Conservation (phyloP, 2,888 invertebrate species). For the Eremobia ochroleuca region DNA sequence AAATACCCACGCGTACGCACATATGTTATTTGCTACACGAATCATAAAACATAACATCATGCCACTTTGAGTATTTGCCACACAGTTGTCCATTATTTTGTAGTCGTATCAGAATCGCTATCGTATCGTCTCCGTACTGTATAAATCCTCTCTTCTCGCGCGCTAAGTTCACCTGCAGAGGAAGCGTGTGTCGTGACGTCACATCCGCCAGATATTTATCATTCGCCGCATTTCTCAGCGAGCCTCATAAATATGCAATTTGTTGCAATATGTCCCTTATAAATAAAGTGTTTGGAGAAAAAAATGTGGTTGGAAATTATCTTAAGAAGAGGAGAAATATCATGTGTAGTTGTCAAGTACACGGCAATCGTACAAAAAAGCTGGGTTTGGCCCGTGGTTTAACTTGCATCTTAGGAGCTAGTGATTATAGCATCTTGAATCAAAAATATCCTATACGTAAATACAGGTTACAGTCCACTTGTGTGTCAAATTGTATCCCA, state of each 20-base stretch:
- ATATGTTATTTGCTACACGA: too few relatives aligned
- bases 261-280: conserved; percentile 67
- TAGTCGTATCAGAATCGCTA: background rate
- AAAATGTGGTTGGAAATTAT: conserved; percentile 22
- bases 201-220: conserved; percentile 72
- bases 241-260: conserved; percentile 70
- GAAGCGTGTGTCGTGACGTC: conserved; percentile 68
- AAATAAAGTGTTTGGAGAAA: conserved; percentile 44
- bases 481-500: background rate
- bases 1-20: too few relatives aligned
- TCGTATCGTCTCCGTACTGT: conserved; percentile 37
- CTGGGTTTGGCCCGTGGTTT: background rate
- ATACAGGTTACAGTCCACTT: background rate
- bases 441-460: background rate
- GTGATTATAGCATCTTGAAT: background rate
- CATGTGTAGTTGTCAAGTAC: background rate
- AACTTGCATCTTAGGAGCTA: background rate
- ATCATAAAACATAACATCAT: background rate
- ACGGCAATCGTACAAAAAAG: background rate
- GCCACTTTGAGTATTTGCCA: background rate
- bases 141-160: conserved; percentile 37
- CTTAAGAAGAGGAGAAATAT: conserved; percentile 4
- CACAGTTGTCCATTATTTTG: background rate
- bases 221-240: conserved; percentile 63
- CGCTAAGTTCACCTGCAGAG: conserved; percentile 59